These are phyloP conservation scores for Apamea epomidion DNA, from an alignment of 2,888 invertebrate genomes.

Conservation along the genomic window DNA sequence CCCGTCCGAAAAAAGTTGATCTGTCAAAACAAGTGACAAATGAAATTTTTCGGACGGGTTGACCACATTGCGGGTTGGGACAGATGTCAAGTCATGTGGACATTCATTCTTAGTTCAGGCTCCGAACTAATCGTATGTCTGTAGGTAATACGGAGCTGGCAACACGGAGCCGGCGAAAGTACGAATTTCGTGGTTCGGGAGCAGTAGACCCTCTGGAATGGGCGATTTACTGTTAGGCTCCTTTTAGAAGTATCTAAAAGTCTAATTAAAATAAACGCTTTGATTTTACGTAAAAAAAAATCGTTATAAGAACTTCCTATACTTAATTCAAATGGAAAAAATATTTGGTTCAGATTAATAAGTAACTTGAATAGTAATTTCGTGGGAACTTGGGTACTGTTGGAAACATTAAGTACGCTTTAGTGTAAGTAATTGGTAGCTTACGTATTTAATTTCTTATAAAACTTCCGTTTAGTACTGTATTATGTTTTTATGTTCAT, in stretches of 20 bases:
- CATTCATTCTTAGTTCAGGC: no score
- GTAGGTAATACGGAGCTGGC: no score
- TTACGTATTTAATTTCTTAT: slow-evolving; percentile 12
- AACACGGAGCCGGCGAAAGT: no score
- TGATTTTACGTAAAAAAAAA: background rate
- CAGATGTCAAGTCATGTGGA: no score
- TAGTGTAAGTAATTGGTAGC: slow-evolving; percentile 48
- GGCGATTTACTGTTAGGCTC: no score
- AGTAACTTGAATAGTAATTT: slow-evolving; percentile 19
- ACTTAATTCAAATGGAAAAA: slow-evolving; percentile 1
- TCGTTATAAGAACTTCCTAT: background rate
- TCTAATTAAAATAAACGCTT: background rate
- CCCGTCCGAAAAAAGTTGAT: no score
- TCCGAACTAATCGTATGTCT: no score
- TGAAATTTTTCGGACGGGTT: no score
- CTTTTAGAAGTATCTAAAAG: background rate
- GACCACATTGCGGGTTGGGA: no score
- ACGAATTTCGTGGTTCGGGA: no score
- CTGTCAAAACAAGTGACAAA: no score
- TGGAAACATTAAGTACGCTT: slow-evolving; percentile 36
- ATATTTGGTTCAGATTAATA: slow-evolving; percentile 6
- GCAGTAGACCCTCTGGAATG: no score
- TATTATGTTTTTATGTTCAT: slow-evolving; percentile 12
- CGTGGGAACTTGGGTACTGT: slow-evolving; percentile 24
- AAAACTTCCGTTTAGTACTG: slow-evolving; percentile 30